phyloP scores from a whole-genome alignment of 1,140 invertebrate species.

The Condylostylus longicornis region DNA sequence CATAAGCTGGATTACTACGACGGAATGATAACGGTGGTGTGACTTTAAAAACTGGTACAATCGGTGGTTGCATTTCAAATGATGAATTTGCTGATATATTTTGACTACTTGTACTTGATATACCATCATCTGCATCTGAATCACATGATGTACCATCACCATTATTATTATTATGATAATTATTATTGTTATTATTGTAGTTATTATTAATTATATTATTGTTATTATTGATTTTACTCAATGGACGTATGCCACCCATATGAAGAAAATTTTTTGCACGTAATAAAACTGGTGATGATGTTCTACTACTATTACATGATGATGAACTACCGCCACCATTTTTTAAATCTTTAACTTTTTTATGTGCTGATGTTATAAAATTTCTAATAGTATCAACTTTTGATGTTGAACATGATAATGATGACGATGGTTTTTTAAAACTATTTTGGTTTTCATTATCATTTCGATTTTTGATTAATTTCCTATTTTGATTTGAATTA shows the following conservation, averaged over 20 bases:
- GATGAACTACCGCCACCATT: not conserved
- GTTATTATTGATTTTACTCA: constrained; percentile 4
- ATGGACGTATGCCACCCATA: constrained; percentile 7
- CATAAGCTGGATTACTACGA: constrained; percentile 17
- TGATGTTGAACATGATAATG: too few species aligned
- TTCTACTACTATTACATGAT: constrained; percentile 4
- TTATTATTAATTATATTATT: constrained; percentile 1
- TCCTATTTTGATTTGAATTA: constrained; percentile 16
- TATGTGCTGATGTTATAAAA: constrained; percentile 22
- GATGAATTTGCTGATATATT: constrained; percentile 29
- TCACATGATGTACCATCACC: constrained; percentile 18
- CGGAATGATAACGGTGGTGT: constrained; percentile 21
- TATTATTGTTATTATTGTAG: constrained; percentile 1
- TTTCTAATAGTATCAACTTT: constrained; percentile 23
- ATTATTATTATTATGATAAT: constrained; percentile 8
- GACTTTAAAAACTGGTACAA: constrained; percentile 29
- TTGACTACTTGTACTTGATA: constrained; percentile 14
- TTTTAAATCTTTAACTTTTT: constrained; percentile 12
- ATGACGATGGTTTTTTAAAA: too few species aligned
- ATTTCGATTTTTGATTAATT: constrained; percentile 13
- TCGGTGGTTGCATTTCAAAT: constrained; percentile 26
- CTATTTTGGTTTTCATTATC: too few species aligned
- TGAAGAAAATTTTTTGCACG: constrained; percentile 10
- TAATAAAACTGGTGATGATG: constrained; percentile 15
- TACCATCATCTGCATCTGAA: constrained; percentile 17